Evolutionary conservation across 2,797 vertebrate species (phyloP).

Genomic region (Acipenser transmontanus): DNA sequence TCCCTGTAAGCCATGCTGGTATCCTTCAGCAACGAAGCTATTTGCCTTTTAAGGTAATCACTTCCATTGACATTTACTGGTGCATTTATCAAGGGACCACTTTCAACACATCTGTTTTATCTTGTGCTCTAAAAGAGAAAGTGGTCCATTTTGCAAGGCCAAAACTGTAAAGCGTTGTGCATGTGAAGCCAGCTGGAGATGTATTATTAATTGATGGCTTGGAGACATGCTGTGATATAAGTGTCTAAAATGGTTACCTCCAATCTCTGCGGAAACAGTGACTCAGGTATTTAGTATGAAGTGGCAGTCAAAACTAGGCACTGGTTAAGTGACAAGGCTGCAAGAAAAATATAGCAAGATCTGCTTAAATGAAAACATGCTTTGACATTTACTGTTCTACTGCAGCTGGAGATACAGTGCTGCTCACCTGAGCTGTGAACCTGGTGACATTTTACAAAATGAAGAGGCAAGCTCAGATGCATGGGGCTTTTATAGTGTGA

Average conservation of each 20-base stretch:
- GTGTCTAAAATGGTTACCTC: conserved; percentile 39
- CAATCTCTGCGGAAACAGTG: conserved; percentile 28
- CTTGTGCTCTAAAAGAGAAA: conserved; percentile 46
- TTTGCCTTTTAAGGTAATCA: conserved; percentile 62
- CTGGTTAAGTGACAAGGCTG: conserved; percentile 9
- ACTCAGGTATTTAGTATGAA: conserved; percentile 13
- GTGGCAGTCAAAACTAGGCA: background rate
- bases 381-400: conserved; percentile 30
- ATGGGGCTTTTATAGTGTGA: too few species aligned
- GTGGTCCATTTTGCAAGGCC: conserved; percentile 37
- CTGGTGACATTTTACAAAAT: conserved; percentile 40
- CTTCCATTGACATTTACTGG: conserved; percentile 68
- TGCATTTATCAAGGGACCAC: conserved; percentile 51
- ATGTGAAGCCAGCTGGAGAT: conserved; percentile 33
- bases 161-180: conserved; percentile 24
- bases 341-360: conserved; percentile 26
- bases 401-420: conserved; percentile 43
- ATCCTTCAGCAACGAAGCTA: conserved; percentile 37
- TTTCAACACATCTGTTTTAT: conserved; percentile 60
- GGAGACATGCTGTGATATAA: conserved; percentile 37
- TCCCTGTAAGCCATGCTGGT: conserved; percentile 31
- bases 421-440: conserved; percentile 37
- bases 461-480: conserved; percentile 37
- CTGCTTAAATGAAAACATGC: conserved; percentile 29
- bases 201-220: conserved; percentile 52